phyloP scores from a whole-genome alignment of 2,888 invertebrate genomes.

The Plemyria rubiginata region DNA sequence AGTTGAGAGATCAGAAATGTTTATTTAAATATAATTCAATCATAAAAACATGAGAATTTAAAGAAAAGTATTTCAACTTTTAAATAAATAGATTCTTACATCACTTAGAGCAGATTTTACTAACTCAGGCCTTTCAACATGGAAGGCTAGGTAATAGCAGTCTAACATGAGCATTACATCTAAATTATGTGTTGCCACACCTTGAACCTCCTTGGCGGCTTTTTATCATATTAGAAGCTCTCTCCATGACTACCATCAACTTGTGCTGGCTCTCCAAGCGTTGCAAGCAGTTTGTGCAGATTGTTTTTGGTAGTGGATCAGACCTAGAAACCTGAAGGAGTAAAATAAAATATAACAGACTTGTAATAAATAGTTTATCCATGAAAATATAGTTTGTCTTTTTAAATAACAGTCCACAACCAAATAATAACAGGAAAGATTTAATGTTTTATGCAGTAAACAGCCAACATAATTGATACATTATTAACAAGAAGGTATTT shows the following conservation, averaged over 20 bases:
- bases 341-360: conserved; percentile 2
- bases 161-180: no score
- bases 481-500: no score
- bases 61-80: not conserved
- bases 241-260: conserved; percentile 76
- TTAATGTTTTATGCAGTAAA: no score
- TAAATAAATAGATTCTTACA: conserved; percentile 13
- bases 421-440: no score
- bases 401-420: no score
- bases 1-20: conserved; percentile 17
- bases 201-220: conserved; percentile 53
- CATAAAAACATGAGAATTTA: conserved; percentile 6
- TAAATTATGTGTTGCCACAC: conserved; percentile 25
- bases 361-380: not conserved
- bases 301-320: conserved; percentile 89
- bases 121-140: not conserved
- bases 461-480: no score
- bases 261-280: conserved; percentile 85
- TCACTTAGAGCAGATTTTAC: not conserved
- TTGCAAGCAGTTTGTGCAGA: conserved; percentile 85
- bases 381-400: no score
- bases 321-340: conserved; percentile 84
- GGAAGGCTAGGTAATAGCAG: not conserved
- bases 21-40: conserved; percentile 13
- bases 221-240: conserved; percentile 72